A percentile compares a stretch with the other conserved stretches of the same genome.
phyloP scores from a whole-genome alignment of 2,888 invertebrate species.

The Argyresthia albistria region DNA sequence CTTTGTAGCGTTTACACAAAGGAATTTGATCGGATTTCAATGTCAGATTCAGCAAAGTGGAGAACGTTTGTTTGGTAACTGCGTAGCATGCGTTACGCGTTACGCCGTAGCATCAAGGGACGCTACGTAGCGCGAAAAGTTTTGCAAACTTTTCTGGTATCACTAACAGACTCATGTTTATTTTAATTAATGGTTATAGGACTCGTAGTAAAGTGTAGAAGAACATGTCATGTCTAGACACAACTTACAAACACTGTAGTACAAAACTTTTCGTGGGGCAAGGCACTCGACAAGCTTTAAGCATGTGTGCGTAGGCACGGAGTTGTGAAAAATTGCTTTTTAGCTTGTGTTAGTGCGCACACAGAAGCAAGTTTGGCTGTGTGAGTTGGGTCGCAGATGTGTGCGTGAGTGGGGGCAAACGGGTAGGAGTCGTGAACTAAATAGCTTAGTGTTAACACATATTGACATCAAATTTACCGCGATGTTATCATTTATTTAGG shows the following conservation, averaged over 20 bases:
- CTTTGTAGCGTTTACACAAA: constrained; percentile 20
- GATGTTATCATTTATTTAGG: constrained; percentile 71
- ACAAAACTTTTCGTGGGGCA: constrained; percentile 66
- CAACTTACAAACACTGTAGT: constrained; percentile 65
- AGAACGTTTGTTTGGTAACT: neutral
- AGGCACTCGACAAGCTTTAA: constrained; percentile 42
- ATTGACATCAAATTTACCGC: constrained; percentile 73
- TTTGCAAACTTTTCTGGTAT: neutral
- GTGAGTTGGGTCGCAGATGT: constrained; percentile 21
- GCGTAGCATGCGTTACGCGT: neutral
- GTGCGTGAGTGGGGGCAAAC: constrained; percentile 29
- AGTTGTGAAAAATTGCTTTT: constrained; percentile 66
- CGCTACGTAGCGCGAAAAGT: neutral
- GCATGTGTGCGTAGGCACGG: constrained; percentile 40
- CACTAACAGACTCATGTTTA: constrained; percentile 7
- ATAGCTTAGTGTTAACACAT: constrained; percentile 74
- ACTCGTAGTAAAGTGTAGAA: constrained; percentile 61
- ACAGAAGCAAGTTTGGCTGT: constrained; percentile 20
- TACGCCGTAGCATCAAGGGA: neutral
- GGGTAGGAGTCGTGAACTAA: constrained; percentile 68
- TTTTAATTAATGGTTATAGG: constrained; percentile 13
- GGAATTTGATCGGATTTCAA: neutral
- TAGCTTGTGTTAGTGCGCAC: constrained; percentile 37
- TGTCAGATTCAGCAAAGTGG: neutral
- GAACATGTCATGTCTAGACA: constrained; percentile 68